Conservation (phyloP, 2,888 invertebrate species). For the Drosophila hamatofila region DNA sequence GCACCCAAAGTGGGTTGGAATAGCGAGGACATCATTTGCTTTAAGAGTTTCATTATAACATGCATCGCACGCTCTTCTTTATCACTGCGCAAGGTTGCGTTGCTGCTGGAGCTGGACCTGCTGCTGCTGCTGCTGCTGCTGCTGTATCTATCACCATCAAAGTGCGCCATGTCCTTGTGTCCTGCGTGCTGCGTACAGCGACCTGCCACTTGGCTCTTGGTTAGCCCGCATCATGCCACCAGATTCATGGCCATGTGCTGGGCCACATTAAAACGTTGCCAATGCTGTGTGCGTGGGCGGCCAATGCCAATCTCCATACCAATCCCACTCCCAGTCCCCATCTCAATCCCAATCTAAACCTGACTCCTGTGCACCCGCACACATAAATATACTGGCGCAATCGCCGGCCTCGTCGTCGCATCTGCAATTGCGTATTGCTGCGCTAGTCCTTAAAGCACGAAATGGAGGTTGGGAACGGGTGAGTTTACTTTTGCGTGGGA, state of each 20-base stretch:
- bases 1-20: conserved; percentile 7
- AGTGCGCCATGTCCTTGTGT: conserved; percentile 53
- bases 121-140: conserved; percentile 23
- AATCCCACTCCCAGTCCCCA: not conserved
- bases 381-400: conserved; percentile 79
- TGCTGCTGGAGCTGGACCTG: conserved; percentile 8
- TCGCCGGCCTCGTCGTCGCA: conserved; percentile 77
- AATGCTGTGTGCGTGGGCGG: conserved; percentile 38
- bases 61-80: conserved; percentile 77
- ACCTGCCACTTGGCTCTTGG: conserved; percentile 25
- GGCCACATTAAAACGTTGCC: conserved; percentile 75
- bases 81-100: conserved; percentile 61
- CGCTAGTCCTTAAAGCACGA: conserved; percentile 37
- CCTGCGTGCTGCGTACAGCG: conserved; percentile 12
- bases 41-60: conserved; percentile 80
- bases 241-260: conserved; percentile 65
- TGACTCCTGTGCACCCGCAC: conserved; percentile 40
- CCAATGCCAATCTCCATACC: conserved; percentile 17
- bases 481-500: not conserved
- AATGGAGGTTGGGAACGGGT: conserved; percentile 5
- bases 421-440: conserved; percentile 77
- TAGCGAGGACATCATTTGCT: conserved; percentile 70
- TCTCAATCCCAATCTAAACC: conserved; percentile 9
- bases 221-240: conserved; percentile 51
- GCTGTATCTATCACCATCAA: conserved; percentile 74